Conservation (phyloP, 2,797 vertebrate genomes). For the Epinephelus malabaricus region DNA sequence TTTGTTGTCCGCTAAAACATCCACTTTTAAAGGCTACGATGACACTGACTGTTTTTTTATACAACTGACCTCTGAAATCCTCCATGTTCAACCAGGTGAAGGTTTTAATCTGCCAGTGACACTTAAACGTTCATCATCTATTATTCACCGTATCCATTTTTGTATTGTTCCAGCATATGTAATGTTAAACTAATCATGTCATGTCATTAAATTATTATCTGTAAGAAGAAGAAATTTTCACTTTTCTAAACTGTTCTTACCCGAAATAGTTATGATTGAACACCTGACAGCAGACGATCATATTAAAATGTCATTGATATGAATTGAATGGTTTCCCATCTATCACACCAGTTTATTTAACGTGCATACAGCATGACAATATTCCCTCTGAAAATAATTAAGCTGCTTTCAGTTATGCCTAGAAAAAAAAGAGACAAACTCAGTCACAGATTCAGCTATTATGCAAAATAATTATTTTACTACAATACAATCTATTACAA, state of each 20-base stretch:
- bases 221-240: too few relatives aligned
- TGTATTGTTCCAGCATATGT: not conserved
- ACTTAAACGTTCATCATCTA: too few relatives aligned
- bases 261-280: not conserved
- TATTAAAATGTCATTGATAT: not conserved
- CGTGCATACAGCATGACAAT: not conserved
- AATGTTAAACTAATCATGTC: not conserved
- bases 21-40: not conserved
- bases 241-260: not conserved
- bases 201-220: not conserved
- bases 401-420: not conserved
- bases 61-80: not conserved
- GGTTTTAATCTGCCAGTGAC: not conserved
- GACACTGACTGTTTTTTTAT: not conserved
- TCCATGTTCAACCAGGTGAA: not conserved
- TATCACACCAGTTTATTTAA: not conserved
- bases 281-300: not conserved
- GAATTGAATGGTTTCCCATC: not conserved
- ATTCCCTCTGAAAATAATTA: not conserved
- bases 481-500: constrained; percentile 70
- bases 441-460: constrained; percentile 53
- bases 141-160: too few relatives aligned
- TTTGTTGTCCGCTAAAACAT: not conserved
- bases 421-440: constrained; percentile 4
- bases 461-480: constrained; percentile 85